Conservation (phyloP, 2,113 vertebrate genomes). For the Dasypus novemcinctus region DNA sequence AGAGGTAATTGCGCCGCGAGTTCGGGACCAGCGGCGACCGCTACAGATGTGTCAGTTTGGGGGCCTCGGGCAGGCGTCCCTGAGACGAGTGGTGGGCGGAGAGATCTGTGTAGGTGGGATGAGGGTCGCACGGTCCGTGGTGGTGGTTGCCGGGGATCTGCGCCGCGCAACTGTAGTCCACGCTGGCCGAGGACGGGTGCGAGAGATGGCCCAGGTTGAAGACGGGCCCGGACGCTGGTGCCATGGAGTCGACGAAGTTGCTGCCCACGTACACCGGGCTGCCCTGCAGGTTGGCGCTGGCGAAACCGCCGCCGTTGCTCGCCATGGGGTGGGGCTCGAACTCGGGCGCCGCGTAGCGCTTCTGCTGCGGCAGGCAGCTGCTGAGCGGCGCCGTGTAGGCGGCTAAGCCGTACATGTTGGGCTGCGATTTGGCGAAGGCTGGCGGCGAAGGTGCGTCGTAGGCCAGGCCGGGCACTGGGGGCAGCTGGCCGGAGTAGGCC, state of each 20-base stretch:
- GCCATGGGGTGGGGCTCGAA: constrained; percentile 98
- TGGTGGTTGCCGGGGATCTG: constrained; percentile 99
- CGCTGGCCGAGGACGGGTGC: constrained; percentile 98
- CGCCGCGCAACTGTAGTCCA: constrained; percentile 99
- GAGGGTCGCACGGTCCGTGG: constrained; percentile 99
- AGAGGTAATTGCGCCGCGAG: constrained; percentile 96
- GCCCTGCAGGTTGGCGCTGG: constrained; percentile 96
- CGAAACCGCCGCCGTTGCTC: constrained; percentile 93
- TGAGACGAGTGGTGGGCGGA: constrained; percentile 99
- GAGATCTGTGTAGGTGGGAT: constrained; percentile 99
- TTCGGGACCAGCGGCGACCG: constrained; percentile 80
- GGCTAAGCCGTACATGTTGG: constrained; percentile 98
- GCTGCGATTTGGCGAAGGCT: constrained; percentile 97
- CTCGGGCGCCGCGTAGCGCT: constrained; percentile 95
- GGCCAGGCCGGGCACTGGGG: constrained; percentile 90
- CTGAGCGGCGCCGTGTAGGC: constrained; percentile 98
- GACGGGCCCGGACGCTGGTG: constrained; percentile 96
- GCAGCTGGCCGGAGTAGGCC: constrained; percentile 95
- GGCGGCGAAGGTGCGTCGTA: constrained; percentile 98
- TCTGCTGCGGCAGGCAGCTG: constrained; percentile 98
- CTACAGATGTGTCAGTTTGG: constrained; percentile 99
- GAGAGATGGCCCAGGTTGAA: constrained; percentile 99
- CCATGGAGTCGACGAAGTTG: constrained; percentile 99
- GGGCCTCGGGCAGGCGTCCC: constrained; percentile 99
- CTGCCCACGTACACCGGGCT: constrained; percentile 99